Base-by-base conservation (phyloP, 30 jellyfish, hydroid and myxozoan genomes). In the Phacellophora camtschatica region DNA sequence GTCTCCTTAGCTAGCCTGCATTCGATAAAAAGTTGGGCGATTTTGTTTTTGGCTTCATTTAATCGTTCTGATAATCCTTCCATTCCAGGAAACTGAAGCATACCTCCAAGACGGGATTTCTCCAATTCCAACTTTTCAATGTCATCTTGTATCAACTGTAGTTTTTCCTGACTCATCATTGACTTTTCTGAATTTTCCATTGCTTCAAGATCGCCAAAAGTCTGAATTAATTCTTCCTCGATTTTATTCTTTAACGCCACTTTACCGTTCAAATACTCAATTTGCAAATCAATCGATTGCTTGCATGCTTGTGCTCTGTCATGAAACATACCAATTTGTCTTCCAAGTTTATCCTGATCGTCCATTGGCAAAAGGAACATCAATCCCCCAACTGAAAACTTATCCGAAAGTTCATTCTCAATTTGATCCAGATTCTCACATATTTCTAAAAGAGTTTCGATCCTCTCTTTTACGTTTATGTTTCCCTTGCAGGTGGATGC, bases 31-130 rank as follows among this genome's bases (percentile, higher is more conserved):
- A 72, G 49, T 16, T 18, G 23, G 29, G 36, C 23, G 22, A 72
- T 19, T 31, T 74, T 72, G 29, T 72, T 32, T 53, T 53, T 53
- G 12, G 75, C 86, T 28, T 55, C 74, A 54, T 49, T 65, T 33
- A 50, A 3, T 51, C 28, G 13, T 5, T 43, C 31, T 8, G 58
- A 35, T 36, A 72, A 34, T 42, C 55, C 45, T 4, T 72, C 74
- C 9, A 33, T 20, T 29, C 35, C 74, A 16, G 84, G 22, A 13
- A n/a, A n/a, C n/a, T n/a, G n/a, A n/a, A n/a, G n/a, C n/a, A n/a
- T n/a, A n/a, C n/a, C n/a, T n/a, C n/a, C n/a, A n/a, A n/a, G n/a
- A n/a, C n/a, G n/a, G n/a, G n/a, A n/a, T n/a, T n/a, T n/a, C n/a
- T n/a, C 64, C 18, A 24, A 32, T 8, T 28, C 45, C 16, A 72